Evolutionary conservation across 2,797 vertebrate species (phyloP).

Genomic region (Amniataba percoides): DNA sequence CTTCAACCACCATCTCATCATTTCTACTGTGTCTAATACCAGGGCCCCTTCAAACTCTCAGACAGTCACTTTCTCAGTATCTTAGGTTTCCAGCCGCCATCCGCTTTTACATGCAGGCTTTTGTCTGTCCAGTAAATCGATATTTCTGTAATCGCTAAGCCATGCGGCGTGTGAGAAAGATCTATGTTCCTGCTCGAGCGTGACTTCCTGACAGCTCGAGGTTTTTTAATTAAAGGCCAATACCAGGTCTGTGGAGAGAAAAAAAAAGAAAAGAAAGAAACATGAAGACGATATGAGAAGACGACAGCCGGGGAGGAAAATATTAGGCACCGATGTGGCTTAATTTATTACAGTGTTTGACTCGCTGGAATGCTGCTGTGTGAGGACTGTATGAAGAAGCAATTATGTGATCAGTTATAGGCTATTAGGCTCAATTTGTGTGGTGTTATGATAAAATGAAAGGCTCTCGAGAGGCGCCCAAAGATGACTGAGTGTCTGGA

Average conservation of each 20-base stretch:
- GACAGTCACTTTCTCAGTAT: constrained; percentile 75
- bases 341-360: constrained; percentile 77
- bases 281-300: constrained; percentile 59
- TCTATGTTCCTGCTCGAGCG: constrained; percentile 78
- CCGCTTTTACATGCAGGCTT: constrained; percentile 79
- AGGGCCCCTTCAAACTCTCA: constrained; percentile 49
- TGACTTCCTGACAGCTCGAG: constrained; percentile 77
- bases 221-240: constrained; percentile 88
- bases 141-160: constrained; percentile 81
- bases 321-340: constrained; percentile 52
- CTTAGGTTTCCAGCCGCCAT: constrained; percentile 78
- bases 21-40: constrained; percentile 49
- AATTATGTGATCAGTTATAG: constrained; percentile 82
- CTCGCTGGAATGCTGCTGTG: constrained; percentile 67
- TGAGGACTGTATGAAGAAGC: constrained; percentile 62
- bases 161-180: constrained; percentile 78
- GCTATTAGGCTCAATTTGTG: constrained; percentile 76
- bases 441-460: constrained; percentile 72
- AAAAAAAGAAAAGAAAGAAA: constrained; percentile 1
- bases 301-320: constrained; percentile 59
- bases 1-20: constrained; percentile 49
- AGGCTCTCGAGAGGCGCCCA: constrained; percentile 67
- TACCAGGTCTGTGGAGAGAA: constrained; percentile 40
- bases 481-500: constrained; percentile 56
- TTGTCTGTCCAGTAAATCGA: constrained; percentile 84